A percentile compares a stretch with the other conserved stretches of the same genome.
These are phyloP conservation scores for Tenthredo livida DNA, from an alignment of 2,888 invertebrate species.

Conservation along the genomic window DNA sequence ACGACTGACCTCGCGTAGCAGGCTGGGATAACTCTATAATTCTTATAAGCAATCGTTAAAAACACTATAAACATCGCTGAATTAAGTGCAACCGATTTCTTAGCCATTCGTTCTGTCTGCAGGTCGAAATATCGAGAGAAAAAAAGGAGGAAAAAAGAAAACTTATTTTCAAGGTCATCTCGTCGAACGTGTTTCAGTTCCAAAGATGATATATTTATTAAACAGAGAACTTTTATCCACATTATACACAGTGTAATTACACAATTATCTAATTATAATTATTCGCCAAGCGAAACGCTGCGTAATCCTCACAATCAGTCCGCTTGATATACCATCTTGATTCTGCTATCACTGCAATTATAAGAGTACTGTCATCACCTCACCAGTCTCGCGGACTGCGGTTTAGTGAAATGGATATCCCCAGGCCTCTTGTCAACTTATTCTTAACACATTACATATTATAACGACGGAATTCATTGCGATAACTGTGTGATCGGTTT, in stretches of 20 bases:
- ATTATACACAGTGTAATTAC: background rate
- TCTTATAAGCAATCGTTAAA: slow-evolving; percentile 31
- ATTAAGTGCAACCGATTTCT: slow-evolving; percentile 4
- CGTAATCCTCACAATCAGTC: background rate
- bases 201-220: too few relatives aligned
- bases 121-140: background rate
- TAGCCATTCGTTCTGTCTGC: background rate
- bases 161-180: background rate
- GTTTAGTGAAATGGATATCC: background rate
- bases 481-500: too few relatives aligned
- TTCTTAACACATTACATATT: background rate
- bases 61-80: background rate
- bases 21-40: slow-evolving; percentile 1
- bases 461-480: too few relatives aligned
- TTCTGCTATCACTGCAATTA: background rate
- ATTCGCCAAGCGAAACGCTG: background rate
- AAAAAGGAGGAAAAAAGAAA: background rate
- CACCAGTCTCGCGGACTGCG: background rate
- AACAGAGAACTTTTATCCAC: background rate
- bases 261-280: background rate
- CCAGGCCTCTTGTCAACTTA: background rate
- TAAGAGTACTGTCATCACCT: background rate
- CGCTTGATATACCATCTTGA: background rate
- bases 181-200: background rate
- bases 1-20: slow-evolving; percentile 15